Base-by-base conservation (phyloP, 1,140 invertebrate genomes). In the Drosophila orena region DNA sequence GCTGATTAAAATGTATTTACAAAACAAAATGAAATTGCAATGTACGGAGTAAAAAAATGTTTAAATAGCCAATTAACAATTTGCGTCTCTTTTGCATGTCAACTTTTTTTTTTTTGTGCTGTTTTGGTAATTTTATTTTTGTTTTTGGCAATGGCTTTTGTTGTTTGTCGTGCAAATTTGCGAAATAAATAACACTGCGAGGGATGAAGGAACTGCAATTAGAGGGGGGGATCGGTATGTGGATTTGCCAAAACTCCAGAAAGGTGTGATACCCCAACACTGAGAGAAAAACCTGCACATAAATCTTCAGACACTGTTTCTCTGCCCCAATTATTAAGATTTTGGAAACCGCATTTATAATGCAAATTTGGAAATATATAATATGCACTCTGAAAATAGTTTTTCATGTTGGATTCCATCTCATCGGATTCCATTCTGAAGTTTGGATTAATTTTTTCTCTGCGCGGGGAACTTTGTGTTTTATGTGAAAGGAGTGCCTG, bases 61-160 rank as follows among this genome's bases (percentile, higher is more conserved):
- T 84, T 84, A 77, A 84, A 84, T 79, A 79, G 80, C 80, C 80
- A 84, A 84, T 84, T 84, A 84, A 84, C 80, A 84, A 84, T 84
- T 84, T 84, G 66, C 72, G 76, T 77, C 80, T 76, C 54, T 58
- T 75, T 44, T 61, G 64, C 43, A 52, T 47, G 46, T 52, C 34
- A 44, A 24, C 58, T 49, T 43, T 40, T 49, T 17, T 53, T 49
- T 49, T 49, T 46, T 38, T 50, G 30, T 22, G 7, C 10, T 24
- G 30, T 37, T 43, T 49, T 20, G 7, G n/a, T n/a, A 38, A 14
- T 14, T 44, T 44, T 44, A 44, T 20, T 64, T 61, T 20, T 52
- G 27, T 35, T 52, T 34, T 57, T 34, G 24, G 14, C 11, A 59
- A 62, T 62, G 58, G 54, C 59, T 62, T 24, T 57, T 62, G 42